Conservation (phyloP, 2,113 vertebrate genomes). For the Lates calcarifer region DNA sequence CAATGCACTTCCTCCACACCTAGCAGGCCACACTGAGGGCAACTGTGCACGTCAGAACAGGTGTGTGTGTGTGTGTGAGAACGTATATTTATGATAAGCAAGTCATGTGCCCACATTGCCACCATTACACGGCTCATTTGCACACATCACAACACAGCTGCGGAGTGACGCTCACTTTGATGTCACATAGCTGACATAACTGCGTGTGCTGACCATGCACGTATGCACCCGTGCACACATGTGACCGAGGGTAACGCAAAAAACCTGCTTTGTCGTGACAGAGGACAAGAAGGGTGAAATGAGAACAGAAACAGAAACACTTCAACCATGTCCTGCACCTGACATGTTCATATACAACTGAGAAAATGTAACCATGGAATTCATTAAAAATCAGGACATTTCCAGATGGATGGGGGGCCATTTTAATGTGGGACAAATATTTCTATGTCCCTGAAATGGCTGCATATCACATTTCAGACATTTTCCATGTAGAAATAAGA, state of each 20-base stretch:
- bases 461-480: conserved; percentile 5
- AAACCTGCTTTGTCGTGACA: conserved; percentile 36
- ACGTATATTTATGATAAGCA: conserved; percentile 50
- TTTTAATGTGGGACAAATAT: background rate
- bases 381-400: background rate
- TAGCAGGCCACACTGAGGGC: conserved; percentile 43
- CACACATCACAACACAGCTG: conserved; percentile 62
- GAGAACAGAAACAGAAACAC: background rate
- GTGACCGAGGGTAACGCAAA: background rate
- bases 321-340: background rate
- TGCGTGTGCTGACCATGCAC: conserved; percentile 18
- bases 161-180: conserved; percentile 56
- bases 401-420: background rate
- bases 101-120: conserved; percentile 51
- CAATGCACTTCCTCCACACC: conserved; percentile 42
- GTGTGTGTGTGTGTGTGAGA: conserved; percentile 34
- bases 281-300: background rate
- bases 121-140: conserved; percentile 65
- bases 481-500: conserved; percentile 28
- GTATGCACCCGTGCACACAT: conserved; percentile 2
- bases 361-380: background rate
- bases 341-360: background rate
- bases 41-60: conserved; percentile 43
- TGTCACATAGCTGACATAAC: conserved; percentile 52
- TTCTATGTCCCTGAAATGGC: background rate